Base-by-base conservation (phyloP, 2,888 invertebrate genomes). In the Eremobia ochroleuca region DNA sequence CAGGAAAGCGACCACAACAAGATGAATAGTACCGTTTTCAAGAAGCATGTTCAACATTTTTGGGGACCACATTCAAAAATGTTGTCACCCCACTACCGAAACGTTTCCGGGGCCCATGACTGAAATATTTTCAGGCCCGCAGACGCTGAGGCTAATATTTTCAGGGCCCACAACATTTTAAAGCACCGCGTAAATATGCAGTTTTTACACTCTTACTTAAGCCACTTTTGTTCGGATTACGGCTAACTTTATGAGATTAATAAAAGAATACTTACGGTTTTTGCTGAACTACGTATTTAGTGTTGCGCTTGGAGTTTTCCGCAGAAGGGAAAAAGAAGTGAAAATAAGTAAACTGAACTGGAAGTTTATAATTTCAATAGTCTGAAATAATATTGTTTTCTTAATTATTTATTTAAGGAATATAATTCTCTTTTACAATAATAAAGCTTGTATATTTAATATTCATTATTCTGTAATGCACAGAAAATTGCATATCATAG, bases 181-280 rank as follows among this genome's bases (percentile, higher is more conserved):
- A 58, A 74, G n/a, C 34, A 5, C 18, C 59, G 37, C 58, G 37
- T 76, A 85, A 73, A 76, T 81, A 76, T 81, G 69, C 73, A 76
- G 75, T 67, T 82, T 87, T 77, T 66, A 68, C 52, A 25, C 71
- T 59, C 49, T 58, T 59, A 46, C 69, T 69, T 34, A 74, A 85
- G 69, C 65, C 59, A 72, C 49, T 69, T 85, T 62, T 43, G 71
- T 67, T 76, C 62, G 73, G 77, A 87, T 87, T 81, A 81, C 66
- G 78, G 62, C 46, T 65, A 75, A 75, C 49, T 82, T 87, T 85
- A 85, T 71, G 79, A 82, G 76, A 64, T 55, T 76, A 76, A 82
- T 82, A 76, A 85, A 86, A 85, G 40, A 77, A 77, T 74, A 85
- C 87, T 85, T 87, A 70, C 18, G 66, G 70, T 62, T 79, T 82